Evolutionary conservation across 2,797 vertebrate genomes (phyloP), one percentile per base, ranked within the genome.

Genomic region (Thalassophryne amazonica): DNA sequence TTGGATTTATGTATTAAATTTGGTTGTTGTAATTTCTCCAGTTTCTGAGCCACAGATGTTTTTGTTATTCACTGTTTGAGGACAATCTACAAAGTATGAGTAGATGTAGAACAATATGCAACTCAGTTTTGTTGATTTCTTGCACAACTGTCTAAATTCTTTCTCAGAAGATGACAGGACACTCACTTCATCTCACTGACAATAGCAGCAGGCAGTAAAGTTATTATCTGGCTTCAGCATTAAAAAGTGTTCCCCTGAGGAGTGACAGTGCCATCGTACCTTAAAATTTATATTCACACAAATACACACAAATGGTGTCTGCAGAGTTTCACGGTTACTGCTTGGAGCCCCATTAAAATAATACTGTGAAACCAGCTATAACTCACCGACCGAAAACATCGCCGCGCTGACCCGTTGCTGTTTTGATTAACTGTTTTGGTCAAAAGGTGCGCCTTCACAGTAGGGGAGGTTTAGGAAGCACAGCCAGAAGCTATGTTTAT

Each of bases 321-420:
- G 48, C 67, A 55, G 61, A 65, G 41, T 62, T 84, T 88, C 81
- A 83, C 50, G 64, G 67, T 56, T 45, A 35, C 42, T 25, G 68
- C 79, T 78, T 5, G 76, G 55, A 81, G 73, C 45, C 76, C 80
- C 69, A 87, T 89, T 87, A 90, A 87, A 89, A 73, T 73, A 85
- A 80, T 67, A 65, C 76, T 64, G 30, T 68, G 59, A 81, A 66
- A 59, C 43, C 3, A 2, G 78, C 66, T 17, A 52, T 85, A 87
- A 87, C 68, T 86, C 81, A 83, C 57, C 30, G 53, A 33, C 29
- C 62, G 48, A 69, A 59, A 74, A 62, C 78, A 70, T 72, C 72
- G 78, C 68, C 56, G 62, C 77, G 60, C 69, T 85, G 76, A 85
- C 84, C 83, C 69, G 41, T 70, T 21, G 71, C 73, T 39, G 42